Evolutionary conservation across 35 echinoderm and acorn worm species (phyloP).

Genomic region (Apostichopus californicus): DNA sequence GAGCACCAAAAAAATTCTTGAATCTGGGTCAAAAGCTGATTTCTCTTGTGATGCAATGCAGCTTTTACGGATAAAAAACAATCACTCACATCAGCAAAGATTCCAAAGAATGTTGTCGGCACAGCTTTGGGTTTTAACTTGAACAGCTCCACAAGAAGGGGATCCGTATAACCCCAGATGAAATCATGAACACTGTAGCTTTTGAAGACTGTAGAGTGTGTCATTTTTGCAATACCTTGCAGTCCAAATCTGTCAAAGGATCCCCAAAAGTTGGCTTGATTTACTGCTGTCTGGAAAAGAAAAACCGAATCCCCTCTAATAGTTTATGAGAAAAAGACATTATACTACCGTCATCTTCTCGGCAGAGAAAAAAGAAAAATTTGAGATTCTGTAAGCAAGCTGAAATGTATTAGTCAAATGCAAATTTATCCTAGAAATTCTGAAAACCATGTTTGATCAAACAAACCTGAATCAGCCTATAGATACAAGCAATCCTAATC

Average conservation of each 20-base stretch:
- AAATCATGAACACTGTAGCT: slow-evolving; percentile 57
- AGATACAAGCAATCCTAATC: neutral
- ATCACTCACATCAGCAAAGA: slow-evolving; percentile 74
- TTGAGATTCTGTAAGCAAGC: no score
- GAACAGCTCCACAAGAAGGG: slow-evolving; percentile 55
- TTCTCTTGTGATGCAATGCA: neutral
- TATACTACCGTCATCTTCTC: no score
- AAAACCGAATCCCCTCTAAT: neutral
- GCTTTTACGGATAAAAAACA: neutral
- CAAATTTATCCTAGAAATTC: neutral
- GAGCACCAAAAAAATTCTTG: no score
- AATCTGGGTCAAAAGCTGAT: no score
- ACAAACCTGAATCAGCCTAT: neutral
- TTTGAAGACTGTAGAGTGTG: slow-evolving; percentile 52
- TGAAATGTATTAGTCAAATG: neutral
- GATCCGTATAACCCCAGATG: slow-evolving; percentile 74
- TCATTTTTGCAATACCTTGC: slow-evolving; percentile 11
- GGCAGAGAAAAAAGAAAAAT: no score
- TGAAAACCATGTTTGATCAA: neutral
- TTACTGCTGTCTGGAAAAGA: slow-evolving; percentile 64
- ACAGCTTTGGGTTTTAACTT: slow-evolving; percentile 34
- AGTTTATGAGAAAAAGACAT: no score
- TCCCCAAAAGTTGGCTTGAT: slow-evolving; percentile 48
- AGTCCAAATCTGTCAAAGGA: neutral
- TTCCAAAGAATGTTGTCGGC: slow-evolving; percentile 63